Percentiles rank a stretch among this genome's conserved stretches.
Conservation (phyloP, 1,140 invertebrate species). For the Ips nitidus region DNA sequence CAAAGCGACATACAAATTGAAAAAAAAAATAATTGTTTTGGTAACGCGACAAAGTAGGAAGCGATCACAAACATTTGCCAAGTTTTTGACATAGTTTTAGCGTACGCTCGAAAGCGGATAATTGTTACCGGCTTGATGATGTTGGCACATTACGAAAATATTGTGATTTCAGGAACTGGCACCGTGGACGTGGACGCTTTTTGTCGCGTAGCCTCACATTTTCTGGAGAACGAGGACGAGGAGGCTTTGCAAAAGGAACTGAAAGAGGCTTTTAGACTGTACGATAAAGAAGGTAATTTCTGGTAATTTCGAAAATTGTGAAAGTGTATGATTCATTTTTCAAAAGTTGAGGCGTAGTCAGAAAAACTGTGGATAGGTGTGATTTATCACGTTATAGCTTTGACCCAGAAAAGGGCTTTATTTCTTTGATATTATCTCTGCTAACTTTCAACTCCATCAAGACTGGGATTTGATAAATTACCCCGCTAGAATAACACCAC, state of each 20-base stretch:
- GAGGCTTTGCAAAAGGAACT: slow-evolving; percentile 77
- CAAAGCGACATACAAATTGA: no score
- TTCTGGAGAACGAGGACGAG: slow-evolving; percentile 73
- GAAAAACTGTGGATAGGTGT: background rate
- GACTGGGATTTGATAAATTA: slow-evolving; percentile 19
- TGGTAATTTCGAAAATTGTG: background rate
- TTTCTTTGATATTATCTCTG: slow-evolving; percentile 14
- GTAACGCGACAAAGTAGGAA: no score
- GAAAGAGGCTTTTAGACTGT: slow-evolving; percentile 74
- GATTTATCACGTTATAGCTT: slow-evolving; percentile 12
- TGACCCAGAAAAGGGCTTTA: slow-evolving; percentile 23
- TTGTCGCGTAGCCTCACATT: slow-evolving; percentile 68
- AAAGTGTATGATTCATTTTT: slow-evolving; percentile 9
- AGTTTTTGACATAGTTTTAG: background rate
- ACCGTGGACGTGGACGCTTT: slow-evolving; percentile 69
- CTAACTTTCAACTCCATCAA: slow-evolving; percentile 11
- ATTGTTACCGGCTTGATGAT: background rate
- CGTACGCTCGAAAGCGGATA: no score
- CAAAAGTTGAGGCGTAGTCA: background rate
- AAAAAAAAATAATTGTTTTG: no score
- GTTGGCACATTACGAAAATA: no score
- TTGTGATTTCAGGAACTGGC: slow-evolving; percentile 58
- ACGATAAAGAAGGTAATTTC: slow-evolving; percentile 67
- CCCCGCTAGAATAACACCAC: slow-evolving; percentile 11
- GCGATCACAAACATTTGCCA: background rate